Percentiles rank a stretch among this genome's conserved stretches.
Conservation (phyloP, 2,797 vertebrate species). For the Menidia menidia region DNA sequence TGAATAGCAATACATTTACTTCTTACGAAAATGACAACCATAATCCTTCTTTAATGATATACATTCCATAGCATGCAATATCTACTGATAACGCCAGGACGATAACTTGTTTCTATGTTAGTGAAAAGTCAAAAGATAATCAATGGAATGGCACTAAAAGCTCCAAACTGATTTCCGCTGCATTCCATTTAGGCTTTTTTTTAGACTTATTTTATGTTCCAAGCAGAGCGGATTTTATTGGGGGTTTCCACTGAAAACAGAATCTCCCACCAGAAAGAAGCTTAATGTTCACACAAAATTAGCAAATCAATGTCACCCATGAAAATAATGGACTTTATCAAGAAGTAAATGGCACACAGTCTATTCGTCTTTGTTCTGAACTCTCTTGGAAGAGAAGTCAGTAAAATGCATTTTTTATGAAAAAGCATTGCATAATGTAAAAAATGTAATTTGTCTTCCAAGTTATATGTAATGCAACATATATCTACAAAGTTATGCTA, state of each 20-base stretch:
- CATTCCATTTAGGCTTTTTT: slow-evolving; percentile 23
- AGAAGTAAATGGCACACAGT: slow-evolving; percentile 67
- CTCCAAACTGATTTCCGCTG: no score
- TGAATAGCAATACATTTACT: slow-evolving; percentile 54
- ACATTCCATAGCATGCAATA: slow-evolving; percentile 15
- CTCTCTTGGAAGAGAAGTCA: slow-evolving; percentile 44
- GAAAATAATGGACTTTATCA: no score
- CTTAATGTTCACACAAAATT: no score
- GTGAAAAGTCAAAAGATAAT: no score
- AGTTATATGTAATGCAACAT: neutral
- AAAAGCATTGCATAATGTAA: no score
- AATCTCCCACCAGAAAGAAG: slow-evolving; percentile 20
- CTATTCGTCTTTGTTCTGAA: slow-evolving; percentile 73
- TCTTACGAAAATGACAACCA: slow-evolving; percentile 53
- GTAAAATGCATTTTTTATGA: slow-evolving; percentile 22
- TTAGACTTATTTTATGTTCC: slow-evolving; percentile 29
- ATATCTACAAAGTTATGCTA: neutral
- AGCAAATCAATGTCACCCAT: no score
- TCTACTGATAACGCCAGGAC: slow-evolving; percentile 38
- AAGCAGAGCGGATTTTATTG: slow-evolving; percentile 48
- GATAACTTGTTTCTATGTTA: slow-evolving; percentile 14
- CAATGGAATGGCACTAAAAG: no score
- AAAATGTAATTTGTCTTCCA: neutral
- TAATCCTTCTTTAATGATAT: slow-evolving; percentile 46
- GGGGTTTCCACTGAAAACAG: slow-evolving; percentile 43